Conservation (phyloP, 2,888 invertebrate species). For the Cheilosia impressa region DNA sequence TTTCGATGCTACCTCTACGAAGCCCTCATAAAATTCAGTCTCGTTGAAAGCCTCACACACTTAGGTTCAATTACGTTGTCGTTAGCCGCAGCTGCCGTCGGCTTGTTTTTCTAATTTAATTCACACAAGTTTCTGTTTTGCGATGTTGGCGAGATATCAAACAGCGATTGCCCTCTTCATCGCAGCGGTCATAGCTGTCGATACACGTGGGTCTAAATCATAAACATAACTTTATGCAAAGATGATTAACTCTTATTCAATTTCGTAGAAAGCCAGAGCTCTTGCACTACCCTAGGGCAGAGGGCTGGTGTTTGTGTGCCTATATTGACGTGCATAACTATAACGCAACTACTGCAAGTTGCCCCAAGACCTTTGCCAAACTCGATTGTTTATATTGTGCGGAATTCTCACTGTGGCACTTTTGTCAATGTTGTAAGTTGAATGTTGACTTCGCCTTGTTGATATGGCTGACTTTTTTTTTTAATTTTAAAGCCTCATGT, state of each 20-base stretch:
- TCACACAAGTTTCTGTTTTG: neutral
- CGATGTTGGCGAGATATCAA: constrained; percentile 4
- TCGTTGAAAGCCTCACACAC: constrained; percentile 6
- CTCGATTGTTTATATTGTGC: constrained; percentile 34
- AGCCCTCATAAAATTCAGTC: neutral
- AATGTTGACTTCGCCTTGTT: too few species aligned
- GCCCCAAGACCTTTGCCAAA: constrained; percentile 43
- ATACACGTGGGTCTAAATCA: constrained; percentile 25
- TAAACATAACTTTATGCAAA: neutral
- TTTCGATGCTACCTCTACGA: neutral
- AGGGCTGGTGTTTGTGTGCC: constrained; percentile 61
- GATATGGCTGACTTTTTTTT: neutral
- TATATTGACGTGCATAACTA: constrained; percentile 49
- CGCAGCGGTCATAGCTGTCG: neutral
- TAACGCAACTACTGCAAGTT: constrained; percentile 35
- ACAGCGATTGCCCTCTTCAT: neutral
- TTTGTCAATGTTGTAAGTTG: constrained; percentile 45
- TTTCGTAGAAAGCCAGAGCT: constrained; percentile 24
- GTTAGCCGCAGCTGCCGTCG: too few species aligned
- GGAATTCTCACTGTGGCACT: constrained; percentile 56
- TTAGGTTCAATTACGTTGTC: constrained; percentile 5
- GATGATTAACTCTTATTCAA: neutral
- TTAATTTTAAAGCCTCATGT: constrained; percentile 42
- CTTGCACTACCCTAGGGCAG: constrained; percentile 48
- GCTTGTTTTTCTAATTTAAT: neutral